phyloP scores from a whole-genome alignment of 2,797 vertebrate genomes.

The Miichthys miiuy region DNA sequence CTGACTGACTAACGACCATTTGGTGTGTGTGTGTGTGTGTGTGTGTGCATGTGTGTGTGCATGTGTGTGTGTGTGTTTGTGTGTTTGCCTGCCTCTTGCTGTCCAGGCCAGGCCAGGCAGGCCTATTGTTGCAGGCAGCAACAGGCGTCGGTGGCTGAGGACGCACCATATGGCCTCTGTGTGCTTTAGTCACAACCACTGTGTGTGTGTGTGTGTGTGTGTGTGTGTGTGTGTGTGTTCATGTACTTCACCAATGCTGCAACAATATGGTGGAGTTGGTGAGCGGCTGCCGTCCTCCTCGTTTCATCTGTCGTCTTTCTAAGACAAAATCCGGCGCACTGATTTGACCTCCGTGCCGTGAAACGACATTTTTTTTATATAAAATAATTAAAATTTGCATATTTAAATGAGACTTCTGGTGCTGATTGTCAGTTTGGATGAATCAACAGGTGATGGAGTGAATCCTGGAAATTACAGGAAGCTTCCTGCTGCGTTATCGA shows the following conservation, averaged over 20 bases:
- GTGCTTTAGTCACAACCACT: slow-evolving; percentile 90
- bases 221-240: slow-evolving; percentile 47
- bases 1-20: slow-evolving; percentile 88
- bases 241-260: slow-evolving; percentile 89
- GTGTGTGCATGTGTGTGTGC: slow-evolving; percentile 34
- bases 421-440: not conserved
- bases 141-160: slow-evolving; percentile 92
- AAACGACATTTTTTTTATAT: slow-evolving; percentile 39
- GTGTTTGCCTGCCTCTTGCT: slow-evolving; percentile 84
- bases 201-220: slow-evolving; percentile 84
- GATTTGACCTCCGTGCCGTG: slow-evolving; percentile 35
- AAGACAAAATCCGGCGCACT: slow-evolving; percentile 63
- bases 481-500: not conserved
- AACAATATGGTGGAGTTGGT: slow-evolving; percentile 89
- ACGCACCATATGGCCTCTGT: slow-evolving; percentile 97
- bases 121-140: slow-evolving; percentile 94
- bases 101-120: slow-evolving; percentile 84
- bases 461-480: not conserved
- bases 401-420: not conserved
- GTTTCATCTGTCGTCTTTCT: slow-evolving; percentile 71
- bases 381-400: too few relatives aligned
- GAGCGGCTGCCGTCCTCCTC: slow-evolving; percentile 72
- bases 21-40: slow-evolving; percentile 75
- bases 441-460: slow-evolving; percentile 76
- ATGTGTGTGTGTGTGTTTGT: slow-evolving; percentile 42